Evolutionary conservation across 2,888 invertebrate species (phyloP).

Genomic region (Megastigmus dorsalis): DNA sequence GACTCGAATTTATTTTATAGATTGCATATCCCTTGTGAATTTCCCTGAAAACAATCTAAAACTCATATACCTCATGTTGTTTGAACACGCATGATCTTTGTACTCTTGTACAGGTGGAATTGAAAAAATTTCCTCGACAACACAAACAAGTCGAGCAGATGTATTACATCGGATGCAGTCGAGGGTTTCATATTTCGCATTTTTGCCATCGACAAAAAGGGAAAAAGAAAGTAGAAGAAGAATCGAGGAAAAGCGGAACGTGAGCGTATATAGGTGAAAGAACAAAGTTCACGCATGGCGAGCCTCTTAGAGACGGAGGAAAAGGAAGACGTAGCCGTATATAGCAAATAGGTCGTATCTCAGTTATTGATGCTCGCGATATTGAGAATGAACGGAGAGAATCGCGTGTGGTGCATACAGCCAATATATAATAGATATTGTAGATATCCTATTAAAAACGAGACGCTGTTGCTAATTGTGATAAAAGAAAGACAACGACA

Average conservation of each 20-base stretch:
- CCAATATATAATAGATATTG: too few relatives aligned
- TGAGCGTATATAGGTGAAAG: background rate
- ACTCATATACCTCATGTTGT: too few relatives aligned
- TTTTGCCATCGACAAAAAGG: background rate
- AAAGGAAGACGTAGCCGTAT: background rate
- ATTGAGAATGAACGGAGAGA: background rate
- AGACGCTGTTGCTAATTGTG: background rate
- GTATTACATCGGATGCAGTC: background rate
- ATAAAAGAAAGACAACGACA: too few relatives aligned
- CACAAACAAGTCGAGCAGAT: background rate
- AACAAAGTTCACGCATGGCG: background rate
- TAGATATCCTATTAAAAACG: too few relatives aligned
- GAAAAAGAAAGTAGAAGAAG: background rate
- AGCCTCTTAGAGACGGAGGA: background rate
- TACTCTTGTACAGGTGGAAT: too few relatives aligned
- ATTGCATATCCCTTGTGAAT: too few relatives aligned
- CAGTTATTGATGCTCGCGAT: background rate
- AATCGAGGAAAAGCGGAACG: background rate
- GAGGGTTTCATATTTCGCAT: background rate
- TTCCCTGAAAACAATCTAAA: too few relatives aligned
- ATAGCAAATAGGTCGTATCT: conserved; percentile 4
- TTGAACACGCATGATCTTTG: background rate
- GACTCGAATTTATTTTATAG: too few relatives aligned
- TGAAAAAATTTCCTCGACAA: background rate
- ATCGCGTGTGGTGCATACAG: too few relatives aligned